Evolutionary conservation across 2,113 vertebrate genomes (phyloP), one percentile per base, ranked within the genome.

Genomic region (Xyliphius kryptos): DNA sequence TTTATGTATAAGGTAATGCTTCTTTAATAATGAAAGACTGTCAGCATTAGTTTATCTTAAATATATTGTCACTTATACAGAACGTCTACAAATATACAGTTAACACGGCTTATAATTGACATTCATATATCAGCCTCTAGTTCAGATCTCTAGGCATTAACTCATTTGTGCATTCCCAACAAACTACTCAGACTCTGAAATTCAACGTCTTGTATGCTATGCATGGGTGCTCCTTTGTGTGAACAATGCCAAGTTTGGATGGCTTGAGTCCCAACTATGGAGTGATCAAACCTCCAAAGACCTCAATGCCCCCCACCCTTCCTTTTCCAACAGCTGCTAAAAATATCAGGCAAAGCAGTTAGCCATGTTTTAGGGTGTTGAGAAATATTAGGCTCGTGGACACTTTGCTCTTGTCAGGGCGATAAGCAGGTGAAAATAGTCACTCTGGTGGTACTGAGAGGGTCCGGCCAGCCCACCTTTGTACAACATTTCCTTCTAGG

Each of bases 401-500:
- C 82, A 79, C 79, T 79, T 73, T 56, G 74, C 77, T 75, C 77
- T 72, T 80, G 80, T 81, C 73, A 53, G 38, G 67, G 53, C 47
- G 80, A 84, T 81, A 77, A 81, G 79, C 46, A 73, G 77, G 79
- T 78, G 79, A 78, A 79, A 73, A 78, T 83, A 79, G 77, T 79
- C 43, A 13, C 26, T 17, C 17, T n/a, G 47, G 68, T 82, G 77
- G 83, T 78, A 80, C 71, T 65, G 66, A 1, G 37, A 48, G 36
- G 70, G 26, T 63, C 54, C 52, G 44, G 49, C 38, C 41, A 44
- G 15, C 10, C 54, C 38, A 12, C 20, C 56, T 40, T 58, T 49
- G 17, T 14, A 49, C 61, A n/a, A 68, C 19, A 55, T 57, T 52
- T 20, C 60, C 70, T 67, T 63, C 19, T 72, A 67, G 54, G 65